Conservation (phyloP, 2,888 invertebrate species). For the Aphidoletes aphidimyza region DNA sequence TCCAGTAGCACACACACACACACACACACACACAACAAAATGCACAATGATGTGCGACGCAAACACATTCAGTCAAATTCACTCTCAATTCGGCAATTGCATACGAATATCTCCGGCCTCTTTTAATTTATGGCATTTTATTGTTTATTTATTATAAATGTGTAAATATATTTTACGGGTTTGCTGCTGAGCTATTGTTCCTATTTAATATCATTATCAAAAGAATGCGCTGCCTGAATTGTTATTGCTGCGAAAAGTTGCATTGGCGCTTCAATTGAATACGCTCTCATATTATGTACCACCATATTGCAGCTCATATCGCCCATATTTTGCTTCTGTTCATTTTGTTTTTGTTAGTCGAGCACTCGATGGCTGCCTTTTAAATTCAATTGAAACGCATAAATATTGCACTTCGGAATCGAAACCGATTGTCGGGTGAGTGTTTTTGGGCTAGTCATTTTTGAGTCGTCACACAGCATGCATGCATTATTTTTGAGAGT, state of each 20-base stretch:
- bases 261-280: constrained; percentile 13
- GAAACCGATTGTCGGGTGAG: not conserved
- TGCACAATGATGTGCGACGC: too few species aligned
- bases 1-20: too few species aligned
- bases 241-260: not conserved
- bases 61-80: too few species aligned
- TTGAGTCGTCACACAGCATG: not conserved
- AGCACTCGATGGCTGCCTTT: not conserved
- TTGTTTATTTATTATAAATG: constrained; percentile 51
- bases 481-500: too few species aligned
- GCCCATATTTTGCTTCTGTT: too few species aligned
- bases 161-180: constrained; percentile 45
- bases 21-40: too few species aligned
- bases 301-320: too few species aligned
- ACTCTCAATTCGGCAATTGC: not conserved
- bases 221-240: constrained; percentile 20
- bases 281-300: not conserved
- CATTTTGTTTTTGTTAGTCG: too few species aligned
- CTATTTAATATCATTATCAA: constrained; percentile 29
- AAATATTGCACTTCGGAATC: not conserved
- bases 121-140: constrained; percentile 23
- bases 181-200: constrained; percentile 49
- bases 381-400: not conserved
- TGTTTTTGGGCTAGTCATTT: not conserved
- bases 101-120: not conserved